Percentiles rank a stretch among this genome's conserved stretches.
phyloP scores from a whole-genome alignment of 2,888 invertebrate genomes.

The Meiosimyza platycephala region DNA sequence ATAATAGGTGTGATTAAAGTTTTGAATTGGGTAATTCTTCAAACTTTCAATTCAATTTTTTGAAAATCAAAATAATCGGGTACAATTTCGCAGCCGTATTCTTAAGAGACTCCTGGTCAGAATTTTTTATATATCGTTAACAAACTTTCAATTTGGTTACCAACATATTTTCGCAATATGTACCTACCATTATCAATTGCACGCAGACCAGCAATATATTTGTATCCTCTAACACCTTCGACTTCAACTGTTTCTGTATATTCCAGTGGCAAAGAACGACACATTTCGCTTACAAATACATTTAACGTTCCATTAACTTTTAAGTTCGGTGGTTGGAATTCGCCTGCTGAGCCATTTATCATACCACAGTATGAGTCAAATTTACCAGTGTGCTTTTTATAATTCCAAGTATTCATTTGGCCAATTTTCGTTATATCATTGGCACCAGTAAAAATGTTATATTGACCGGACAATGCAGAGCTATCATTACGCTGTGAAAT shows the following conservation, averaged over 20 bases:
- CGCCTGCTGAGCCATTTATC: slow-evolving; percentile 81
- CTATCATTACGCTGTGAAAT: slow-evolving; percentile 81
- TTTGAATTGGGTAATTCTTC: too few species aligned
- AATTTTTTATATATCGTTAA: too few species aligned
- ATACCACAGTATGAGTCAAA: slow-evolving; percentile 70
- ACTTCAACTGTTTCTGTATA: slow-evolving; percentile 71
- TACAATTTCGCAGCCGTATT: too few species aligned
- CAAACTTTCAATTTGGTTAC: too few species aligned
- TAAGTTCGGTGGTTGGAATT: slow-evolving; percentile 78
- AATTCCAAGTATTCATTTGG: slow-evolving; percentile 79
- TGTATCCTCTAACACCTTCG: slow-evolving; percentile 74
- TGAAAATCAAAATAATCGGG: too few species aligned
- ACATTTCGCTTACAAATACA: slow-evolving; percentile 81
- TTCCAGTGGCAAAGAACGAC: slow-evolving; percentile 75
- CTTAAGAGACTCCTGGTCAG: too few species aligned
- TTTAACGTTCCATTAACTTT: slow-evolving; percentile 70
- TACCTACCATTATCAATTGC: slow-evolving; percentile 76
- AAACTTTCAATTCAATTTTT: too few species aligned
- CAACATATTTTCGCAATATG: too few species aligned
- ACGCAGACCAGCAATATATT: slow-evolving; percentile 73
- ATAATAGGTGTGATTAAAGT: too few species aligned
- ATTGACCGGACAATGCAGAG: slow-evolving; percentile 76
- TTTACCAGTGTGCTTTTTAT: slow-evolving; percentile 70
- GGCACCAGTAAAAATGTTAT: slow-evolving; percentile 81
- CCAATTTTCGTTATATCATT: slow-evolving; percentile 74